Evolutionary conservation across 2,797 vertebrate genomes (phyloP), one percentile per base, ranked within the genome.

Genomic region (Tokudaia tokunoshimensis): DNA sequence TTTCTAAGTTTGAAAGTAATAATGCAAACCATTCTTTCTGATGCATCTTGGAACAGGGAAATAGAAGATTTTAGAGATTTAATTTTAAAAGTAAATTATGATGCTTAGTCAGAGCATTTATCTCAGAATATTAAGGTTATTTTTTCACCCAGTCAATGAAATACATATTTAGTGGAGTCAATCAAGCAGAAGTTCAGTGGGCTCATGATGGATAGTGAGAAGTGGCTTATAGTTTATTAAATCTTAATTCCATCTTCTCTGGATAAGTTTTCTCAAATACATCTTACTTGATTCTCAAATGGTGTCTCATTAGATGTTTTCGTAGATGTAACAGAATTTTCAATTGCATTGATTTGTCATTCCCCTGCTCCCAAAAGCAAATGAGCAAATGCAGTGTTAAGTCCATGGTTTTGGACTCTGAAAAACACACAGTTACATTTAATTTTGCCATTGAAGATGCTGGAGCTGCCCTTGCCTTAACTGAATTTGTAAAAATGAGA

Each of bases 81-180:
- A 88, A 84, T 94, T 94, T 93, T 75, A 50, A 95, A 97, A 63
- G 59, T 11, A 90, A 94, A 88, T 95, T 89, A 52, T 44, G 0
- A 12, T 84, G 65, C 63, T 3, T 82, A 90, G 14, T 11, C 14
- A 44, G 72, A 81, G 3, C 5, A 70, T 78, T 85, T 91, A n/a
- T 83, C 34, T 83, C 59, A 72, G 12, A 92, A 52, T 72, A 86
- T 70, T 95, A 63, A 24, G 85, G 6, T 50, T 85, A 72, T 50
- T 94, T 31, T 55, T 95, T 76, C 59, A 63, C 80, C 59, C 61
- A 86, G 67, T 41, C 6, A n/a, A 61, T 84, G 37, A 75, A 84
- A 84, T 91, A 65, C 52, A 59, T 1, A 93, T 86, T 1, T 15
- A 84, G 79, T 87, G 15, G 67, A 91, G 41, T 13, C 6, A 78